Evolutionary conservation across 2,113 vertebrate species (phyloP).

Genomic region (Genyomyrus donnyi): DNA sequence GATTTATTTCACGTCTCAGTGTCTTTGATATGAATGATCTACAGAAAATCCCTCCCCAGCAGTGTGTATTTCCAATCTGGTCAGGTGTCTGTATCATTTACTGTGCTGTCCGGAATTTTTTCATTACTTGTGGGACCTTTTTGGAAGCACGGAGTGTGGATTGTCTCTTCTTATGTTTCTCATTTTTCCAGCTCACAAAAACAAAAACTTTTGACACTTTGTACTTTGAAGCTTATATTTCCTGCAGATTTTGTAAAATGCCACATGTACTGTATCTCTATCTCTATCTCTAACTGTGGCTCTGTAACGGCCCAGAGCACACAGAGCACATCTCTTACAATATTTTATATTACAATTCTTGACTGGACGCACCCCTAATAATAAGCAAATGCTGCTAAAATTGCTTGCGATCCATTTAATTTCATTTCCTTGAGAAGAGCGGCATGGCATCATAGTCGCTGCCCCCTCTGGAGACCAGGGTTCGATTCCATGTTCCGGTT

Average conservation of each 20-base stretch:
- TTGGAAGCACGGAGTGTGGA: not conserved
- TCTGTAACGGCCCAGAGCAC: not conserved
- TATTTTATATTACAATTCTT: not conserved
- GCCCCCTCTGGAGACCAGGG: not conserved
- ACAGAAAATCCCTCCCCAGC: not conserved
- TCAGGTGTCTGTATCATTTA: not conserved
- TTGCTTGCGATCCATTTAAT: not conserved
- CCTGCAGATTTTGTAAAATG: not conserved
- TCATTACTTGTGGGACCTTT: not conserved
- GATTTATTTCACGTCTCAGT: constrained; percentile 51
- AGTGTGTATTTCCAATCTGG: not conserved
- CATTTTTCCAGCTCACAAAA: not conserved
- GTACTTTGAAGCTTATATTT: not conserved
- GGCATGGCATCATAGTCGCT: not conserved
- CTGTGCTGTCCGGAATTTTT: not conserved
- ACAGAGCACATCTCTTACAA: not conserved
- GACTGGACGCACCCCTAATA: not conserved
- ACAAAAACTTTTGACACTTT: not conserved
- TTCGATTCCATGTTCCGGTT: not conserved
- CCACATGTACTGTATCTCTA: not conserved
- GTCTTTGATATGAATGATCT: constrained; percentile 26
- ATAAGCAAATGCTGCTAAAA: not conserved
- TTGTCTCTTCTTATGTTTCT: not conserved
- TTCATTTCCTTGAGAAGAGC: not conserved
- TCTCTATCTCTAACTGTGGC: not conserved